A percentile compares a stretch with the other conserved stretches of the same genome.
These are phyloP conservation scores for Spisula solida DNA, from an alignment of 2,888 invertebrate species.

Conservation along the genomic window DNA sequence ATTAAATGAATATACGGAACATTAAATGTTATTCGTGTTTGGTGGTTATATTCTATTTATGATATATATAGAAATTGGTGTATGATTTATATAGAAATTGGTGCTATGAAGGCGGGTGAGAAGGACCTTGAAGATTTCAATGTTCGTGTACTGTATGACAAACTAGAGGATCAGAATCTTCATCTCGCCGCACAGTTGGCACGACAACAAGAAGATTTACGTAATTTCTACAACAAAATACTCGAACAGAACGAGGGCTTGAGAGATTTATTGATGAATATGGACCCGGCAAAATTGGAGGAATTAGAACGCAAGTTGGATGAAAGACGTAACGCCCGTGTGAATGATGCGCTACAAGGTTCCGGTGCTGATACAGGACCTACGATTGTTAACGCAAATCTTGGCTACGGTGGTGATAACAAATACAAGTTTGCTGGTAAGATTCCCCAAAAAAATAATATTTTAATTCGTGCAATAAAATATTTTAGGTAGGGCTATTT, in stretches of 20 bases:
- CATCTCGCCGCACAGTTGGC: constrained; percentile 86
- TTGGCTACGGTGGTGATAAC: constrained; percentile 70
- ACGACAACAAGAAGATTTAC: constrained; percentile 84
- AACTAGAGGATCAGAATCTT: constrained; percentile 87
- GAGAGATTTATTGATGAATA: constrained; percentile 80
- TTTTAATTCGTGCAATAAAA: too few species aligned
- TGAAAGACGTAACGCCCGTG: constrained; percentile 65
- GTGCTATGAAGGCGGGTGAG: constrained; percentile 63
- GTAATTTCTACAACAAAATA: constrained; percentile 84
- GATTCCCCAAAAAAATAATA: too few species aligned
- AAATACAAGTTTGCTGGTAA: constrained; percentile 78
- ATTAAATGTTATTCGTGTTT: too few species aligned
- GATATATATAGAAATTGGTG: too few species aligned
- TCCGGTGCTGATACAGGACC: constrained; percentile 73
- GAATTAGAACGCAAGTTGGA: constrained; percentile 77
- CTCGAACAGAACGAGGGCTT: constrained; percentile 84
- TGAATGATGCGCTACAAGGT: constrained; percentile 72
- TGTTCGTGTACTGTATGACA: constrained; percentile 85
- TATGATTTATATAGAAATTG: constrained; percentile 28
- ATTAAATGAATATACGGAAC: too few species aligned
- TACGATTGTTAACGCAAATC: constrained; percentile 76
- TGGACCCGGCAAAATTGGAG: constrained; percentile 83
- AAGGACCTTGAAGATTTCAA: constrained; percentile 85
- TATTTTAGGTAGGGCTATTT: too few species aligned
- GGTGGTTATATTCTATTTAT: too few species aligned